Percentiles rank a stretch among this genome's conserved stretches.
Evolutionary conservation across 2,797 vertebrate species (phyloP).

Genomic region (Sebastes steindachneri): DNA sequence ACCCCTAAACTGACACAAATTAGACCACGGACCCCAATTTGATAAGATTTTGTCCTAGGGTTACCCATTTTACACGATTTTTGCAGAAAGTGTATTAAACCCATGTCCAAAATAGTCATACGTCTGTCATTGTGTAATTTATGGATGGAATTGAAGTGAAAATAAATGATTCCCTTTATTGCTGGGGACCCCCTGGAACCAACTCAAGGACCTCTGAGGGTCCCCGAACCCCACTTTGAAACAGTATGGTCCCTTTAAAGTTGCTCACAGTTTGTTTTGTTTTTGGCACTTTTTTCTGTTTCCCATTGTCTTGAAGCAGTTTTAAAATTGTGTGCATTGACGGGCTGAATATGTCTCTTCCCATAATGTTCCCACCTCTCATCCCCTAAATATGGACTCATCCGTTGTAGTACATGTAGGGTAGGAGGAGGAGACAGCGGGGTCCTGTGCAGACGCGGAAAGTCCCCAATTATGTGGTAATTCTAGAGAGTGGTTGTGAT

Average conservation of each 20-base stretch:
- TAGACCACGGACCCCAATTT: too few relatives aligned
- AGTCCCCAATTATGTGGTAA: constrained; percentile 89
- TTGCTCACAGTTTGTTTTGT: neutral
- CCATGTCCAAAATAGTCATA: too few relatives aligned
- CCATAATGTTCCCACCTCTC: constrained; percentile 35
- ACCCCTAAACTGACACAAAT: too few relatives aligned
- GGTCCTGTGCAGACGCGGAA: constrained; percentile 83
- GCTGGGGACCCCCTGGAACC: too few relatives aligned
- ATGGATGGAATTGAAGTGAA: too few relatives aligned
- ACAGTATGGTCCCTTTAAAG: neutral
- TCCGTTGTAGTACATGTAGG: constrained; percentile 50
- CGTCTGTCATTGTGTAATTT: too few relatives aligned
- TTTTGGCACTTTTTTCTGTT: neutral
- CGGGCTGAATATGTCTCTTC: constrained; percentile 49
- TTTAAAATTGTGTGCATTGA: constrained; percentile 39
- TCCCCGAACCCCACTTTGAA: too few relatives aligned
- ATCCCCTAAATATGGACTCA: constrained; percentile 65
- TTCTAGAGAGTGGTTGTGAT: constrained; percentile 85
- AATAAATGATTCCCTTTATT: too few relatives aligned
- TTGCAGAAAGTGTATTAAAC: too few relatives aligned
- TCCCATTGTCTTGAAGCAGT: neutral
- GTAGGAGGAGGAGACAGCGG: constrained; percentile 69
- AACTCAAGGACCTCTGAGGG: too few relatives aligned
- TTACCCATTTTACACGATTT: too few relatives aligned
- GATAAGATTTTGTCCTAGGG: too few relatives aligned